These are phyloP conservation scores for Caenorhabditis sinica DNA, from an alignment of 2,888 invertebrate species.

Conservation along the genomic window DNA sequence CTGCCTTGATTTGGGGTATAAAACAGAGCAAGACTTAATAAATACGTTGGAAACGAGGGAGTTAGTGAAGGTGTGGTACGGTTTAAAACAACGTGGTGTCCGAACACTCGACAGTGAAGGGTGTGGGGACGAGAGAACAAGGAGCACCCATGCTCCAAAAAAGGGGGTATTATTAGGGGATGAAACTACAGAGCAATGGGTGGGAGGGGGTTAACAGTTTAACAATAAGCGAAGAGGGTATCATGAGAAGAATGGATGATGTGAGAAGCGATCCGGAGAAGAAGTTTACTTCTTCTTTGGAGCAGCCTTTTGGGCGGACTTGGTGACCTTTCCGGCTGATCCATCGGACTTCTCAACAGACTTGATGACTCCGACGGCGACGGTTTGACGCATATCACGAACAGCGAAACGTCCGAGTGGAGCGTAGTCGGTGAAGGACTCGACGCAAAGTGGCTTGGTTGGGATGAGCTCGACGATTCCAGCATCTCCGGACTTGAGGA, in stretches of 20 bases:
- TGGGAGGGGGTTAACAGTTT: conserved; percentile 66
- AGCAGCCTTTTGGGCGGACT: conserved; percentile 96
- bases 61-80: conserved; percentile 10
- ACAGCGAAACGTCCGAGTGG: conserved; percentile 98
- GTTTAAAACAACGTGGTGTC: conserved; percentile 24
- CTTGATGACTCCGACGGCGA: conserved; percentile 87
- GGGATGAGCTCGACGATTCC: conserved; percentile 95
- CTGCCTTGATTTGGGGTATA: conserved; percentile 40
- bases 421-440: conserved; percentile 97
- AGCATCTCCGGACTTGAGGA: conserved; percentile 97
- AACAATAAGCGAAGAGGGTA: conserved; percentile 46
- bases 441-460: conserved; percentile 98
- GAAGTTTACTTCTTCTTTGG: conserved; percentile 64
- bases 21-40: conserved; percentile 55
- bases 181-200: conserved; percentile 39
- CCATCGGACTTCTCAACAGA: conserved; percentile 93
- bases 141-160: conserved; percentile 59
- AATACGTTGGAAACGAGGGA: conserved; percentile 38
- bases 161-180: conserved; percentile 14
- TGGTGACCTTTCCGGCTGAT: conserved; percentile 91
- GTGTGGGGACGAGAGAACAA: conserved; percentile 31
- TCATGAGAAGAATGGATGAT: conserved; percentile 12
- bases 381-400: conserved; percentile 98
- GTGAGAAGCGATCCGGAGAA: background rate
- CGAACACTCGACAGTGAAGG: conserved; percentile 35